Conservation (phyloP, 2,797 vertebrate species). For the Lutjanus argentimaculatus region DNA sequence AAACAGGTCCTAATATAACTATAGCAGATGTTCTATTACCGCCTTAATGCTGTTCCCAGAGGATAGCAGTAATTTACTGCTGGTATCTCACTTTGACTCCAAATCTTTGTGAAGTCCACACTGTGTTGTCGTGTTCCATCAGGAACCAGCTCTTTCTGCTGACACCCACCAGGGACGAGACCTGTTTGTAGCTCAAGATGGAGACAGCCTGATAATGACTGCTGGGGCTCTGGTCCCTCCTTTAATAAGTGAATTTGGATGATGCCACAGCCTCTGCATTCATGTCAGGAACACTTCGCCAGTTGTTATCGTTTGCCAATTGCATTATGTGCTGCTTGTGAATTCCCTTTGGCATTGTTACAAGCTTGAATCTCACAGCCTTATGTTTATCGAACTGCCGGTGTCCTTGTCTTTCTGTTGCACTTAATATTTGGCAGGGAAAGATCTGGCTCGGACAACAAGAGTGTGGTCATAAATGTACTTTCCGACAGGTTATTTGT, state of each 20-base stretch:
- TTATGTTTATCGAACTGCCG: neutral
- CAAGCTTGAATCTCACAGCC: constrained; percentile 15
- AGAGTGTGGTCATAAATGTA: neutral
- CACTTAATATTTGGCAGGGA: constrained; percentile 25
- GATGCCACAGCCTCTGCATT: constrained; percentile 42
- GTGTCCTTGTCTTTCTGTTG: constrained; percentile 17
- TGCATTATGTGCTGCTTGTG: constrained; percentile 54
- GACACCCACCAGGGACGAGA: constrained; percentile 39
- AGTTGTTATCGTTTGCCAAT: constrained; percentile 52
- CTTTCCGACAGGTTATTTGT: neutral
- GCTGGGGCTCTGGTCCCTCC: constrained; percentile 52
- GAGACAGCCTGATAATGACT: constrained; percentile 67
- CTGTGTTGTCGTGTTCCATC: constrained; percentile 17
- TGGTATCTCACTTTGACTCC: neutral
- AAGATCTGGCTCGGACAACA: constrained; percentile 1
- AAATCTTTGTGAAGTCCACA: neutral
- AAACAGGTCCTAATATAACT: neutral
- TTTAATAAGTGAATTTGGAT: constrained; percentile 68
- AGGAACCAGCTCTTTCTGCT: constrained; percentile 10
- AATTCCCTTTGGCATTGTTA: constrained; percentile 49
- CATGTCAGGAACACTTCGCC: constrained; percentile 57
- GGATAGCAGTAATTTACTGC: neutral
- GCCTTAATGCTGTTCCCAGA: neutral
- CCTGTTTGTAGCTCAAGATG: constrained; percentile 52
- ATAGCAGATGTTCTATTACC: neutral